Percentiles rank a stretch among this genome's conserved stretches.
Evolutionary conservation across 2,113 vertebrate genomes (phyloP).

Genomic region (Rhombomys opimus): DNA sequence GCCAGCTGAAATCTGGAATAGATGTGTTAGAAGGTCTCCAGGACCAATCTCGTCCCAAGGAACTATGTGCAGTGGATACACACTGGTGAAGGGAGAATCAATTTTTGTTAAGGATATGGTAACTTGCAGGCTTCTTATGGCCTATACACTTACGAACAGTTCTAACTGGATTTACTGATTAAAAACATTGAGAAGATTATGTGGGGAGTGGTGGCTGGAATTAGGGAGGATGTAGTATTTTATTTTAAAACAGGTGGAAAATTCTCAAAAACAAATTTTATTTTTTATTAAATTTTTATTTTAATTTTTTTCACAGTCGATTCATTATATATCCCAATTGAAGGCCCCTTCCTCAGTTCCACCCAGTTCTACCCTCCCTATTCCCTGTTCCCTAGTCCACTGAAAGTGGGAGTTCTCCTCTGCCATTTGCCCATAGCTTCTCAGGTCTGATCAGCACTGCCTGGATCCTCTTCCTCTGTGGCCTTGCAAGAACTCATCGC

Average conservation of each 20-base stretch:
- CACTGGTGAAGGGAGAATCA: not conserved
- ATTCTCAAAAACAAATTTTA: not conserved
- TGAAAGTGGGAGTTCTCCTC: no score
- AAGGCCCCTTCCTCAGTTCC: no score
- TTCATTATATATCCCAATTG: no score
- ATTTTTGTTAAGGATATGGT: not conserved
- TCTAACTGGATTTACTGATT: not conserved
- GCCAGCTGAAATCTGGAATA: not conserved
- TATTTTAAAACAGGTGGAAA: not conserved
- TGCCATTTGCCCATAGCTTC: no score
- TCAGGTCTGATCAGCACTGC: no score
- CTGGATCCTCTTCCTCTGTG: no score
- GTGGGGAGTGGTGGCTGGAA: not conserved
- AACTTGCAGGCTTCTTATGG: not conserved
- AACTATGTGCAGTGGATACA: not conserved
- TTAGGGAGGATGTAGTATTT: not conserved
- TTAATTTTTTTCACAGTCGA: no score
- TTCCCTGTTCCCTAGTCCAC: no score
- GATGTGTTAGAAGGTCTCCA: not conserved
- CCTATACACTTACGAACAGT: not conserved
- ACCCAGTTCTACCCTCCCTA: no score
- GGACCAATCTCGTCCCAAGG: not conserved
- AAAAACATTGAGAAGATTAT: not conserved
- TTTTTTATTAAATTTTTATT: no score
- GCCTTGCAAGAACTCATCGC: no score